These are phyloP conservation scores for Lophura nycthemera DNA, from an alignment of 2,113 vertebrate species.

Conservation along the genomic window DNA sequence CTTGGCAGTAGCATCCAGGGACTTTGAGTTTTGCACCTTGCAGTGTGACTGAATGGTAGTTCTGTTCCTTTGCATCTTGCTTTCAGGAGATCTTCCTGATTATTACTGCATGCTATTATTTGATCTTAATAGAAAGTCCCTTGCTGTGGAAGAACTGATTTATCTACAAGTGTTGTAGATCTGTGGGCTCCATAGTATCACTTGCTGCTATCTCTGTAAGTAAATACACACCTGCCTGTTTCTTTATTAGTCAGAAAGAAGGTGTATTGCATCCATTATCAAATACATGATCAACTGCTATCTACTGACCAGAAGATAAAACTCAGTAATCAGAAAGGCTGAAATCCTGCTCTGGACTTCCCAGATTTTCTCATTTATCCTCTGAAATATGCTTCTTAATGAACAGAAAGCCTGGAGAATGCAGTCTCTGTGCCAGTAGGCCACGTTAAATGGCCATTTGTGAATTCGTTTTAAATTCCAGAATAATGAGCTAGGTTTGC, in stretches of 20 bases:
- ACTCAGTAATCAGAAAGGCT: not conserved
- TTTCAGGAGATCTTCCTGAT: not conserved
- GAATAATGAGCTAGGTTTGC: not conserved
- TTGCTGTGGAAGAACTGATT: not conserved
- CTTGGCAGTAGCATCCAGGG: not conserved
- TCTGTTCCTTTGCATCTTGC: not conserved
- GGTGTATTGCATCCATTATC: not conserved
- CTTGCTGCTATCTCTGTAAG: not conserved
- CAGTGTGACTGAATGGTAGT: not conserved
- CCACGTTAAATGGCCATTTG: not conserved
- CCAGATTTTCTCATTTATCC: not conserved
- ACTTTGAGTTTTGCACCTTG: not conserved
- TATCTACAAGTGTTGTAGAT: not conserved
- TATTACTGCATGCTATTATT: not conserved
- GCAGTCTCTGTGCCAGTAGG: not conserved
- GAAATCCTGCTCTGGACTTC: not conserved
- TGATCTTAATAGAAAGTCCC: not conserved
- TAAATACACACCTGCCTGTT: not conserved
- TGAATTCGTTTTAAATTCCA: not conserved
- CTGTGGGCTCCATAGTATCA: not conserved
- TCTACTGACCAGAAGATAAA: not conserved
- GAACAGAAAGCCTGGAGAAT: not conserved
- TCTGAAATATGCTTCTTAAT: not conserved
- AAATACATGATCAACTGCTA: not conserved
- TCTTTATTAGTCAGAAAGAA: not conserved